Percentiles rank a stretch among this genome's conserved stretches.
Conservation (phyloP, 2,113 vertebrate species). For the Cephalopholis sonnerati region DNA sequence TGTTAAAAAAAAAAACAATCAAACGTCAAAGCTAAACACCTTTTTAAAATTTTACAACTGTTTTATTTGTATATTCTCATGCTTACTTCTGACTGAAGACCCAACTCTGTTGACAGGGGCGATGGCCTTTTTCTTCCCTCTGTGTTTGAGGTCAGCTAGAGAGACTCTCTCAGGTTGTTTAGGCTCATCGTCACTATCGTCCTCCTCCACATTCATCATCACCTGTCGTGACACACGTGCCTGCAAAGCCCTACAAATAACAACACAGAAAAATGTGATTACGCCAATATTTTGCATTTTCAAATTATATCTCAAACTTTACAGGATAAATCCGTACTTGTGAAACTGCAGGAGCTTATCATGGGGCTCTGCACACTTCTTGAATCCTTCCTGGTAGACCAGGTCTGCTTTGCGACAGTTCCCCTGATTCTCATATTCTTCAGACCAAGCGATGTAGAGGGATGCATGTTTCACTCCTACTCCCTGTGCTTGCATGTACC, state of each 20-base stretch:
- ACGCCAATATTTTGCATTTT: neutral
- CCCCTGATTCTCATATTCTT: constrained; percentile 91
- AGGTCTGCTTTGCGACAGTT: constrained; percentile 91
- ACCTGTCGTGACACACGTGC: constrained; percentile 92
- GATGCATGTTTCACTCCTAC: constrained; percentile 89
- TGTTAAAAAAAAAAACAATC: constrained; percentile 59
- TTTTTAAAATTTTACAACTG: neutral
- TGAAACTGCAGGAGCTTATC: constrained; percentile 92
- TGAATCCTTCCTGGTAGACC: constrained; percentile 92
- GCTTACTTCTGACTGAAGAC: constrained; percentile 86
- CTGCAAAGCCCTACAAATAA: constrained; percentile 89
- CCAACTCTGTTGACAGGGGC: constrained; percentile 89
- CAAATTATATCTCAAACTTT: neutral
- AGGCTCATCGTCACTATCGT: constrained; percentile 69
- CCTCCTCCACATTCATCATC: constrained; percentile 84
- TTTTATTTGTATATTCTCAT: neutral
- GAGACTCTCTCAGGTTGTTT: constrained; percentile 86
- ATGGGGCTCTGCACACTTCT: constrained; percentile 87
- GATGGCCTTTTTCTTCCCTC: constrained; percentile 90
- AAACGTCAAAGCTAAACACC: neutral
- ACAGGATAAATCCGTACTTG: constrained; percentile 82
- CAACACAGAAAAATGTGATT: neutral
- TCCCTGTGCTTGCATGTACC: constrained; percentile 91
- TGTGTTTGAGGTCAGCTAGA: constrained; percentile 89
- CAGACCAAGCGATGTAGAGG: constrained; percentile 96